These are phyloP conservation scores for Clarias magur DNA, from an alignment of 2,113 vertebrate species.

Conservation along the genomic window DNA sequence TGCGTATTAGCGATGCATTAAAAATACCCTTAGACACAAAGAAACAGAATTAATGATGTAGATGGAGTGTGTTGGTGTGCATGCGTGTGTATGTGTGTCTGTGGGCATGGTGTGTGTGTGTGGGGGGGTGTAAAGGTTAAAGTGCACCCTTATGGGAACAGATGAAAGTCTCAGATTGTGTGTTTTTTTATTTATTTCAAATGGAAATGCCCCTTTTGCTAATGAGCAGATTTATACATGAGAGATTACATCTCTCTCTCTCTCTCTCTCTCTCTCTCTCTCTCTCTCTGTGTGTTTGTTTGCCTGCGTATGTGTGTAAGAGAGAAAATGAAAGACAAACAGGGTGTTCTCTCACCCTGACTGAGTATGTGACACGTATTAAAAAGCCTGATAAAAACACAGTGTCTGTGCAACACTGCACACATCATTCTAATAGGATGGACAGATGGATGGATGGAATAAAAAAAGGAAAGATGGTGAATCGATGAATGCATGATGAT, in stretches of 20 bases:
- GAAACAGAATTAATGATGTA: not conserved
- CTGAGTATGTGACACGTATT: not conserved
- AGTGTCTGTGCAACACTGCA: not conserved
- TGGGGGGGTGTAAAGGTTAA: not conserved
- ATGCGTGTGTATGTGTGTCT: not conserved
- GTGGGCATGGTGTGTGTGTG: not conserved
- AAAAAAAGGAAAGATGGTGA: not conserved
- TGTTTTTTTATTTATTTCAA: not conserved
- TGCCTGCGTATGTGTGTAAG: not conserved
- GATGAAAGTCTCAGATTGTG: not conserved
- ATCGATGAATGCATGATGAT: not conserved
- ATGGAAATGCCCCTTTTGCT: not conserved
- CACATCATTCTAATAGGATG: not conserved
- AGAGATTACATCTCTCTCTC: not conserved
- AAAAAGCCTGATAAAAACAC: conserved; percentile 1
- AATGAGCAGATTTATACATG: conserved; percentile 22
- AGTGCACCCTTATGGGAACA: not conserved
- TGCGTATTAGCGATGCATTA: not conserved
- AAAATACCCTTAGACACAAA: not conserved
- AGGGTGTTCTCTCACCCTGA: conserved; percentile 8
- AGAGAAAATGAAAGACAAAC: conserved; percentile 12
- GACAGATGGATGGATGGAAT: not conserved
- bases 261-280: no score
- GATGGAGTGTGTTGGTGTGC: not conserved
- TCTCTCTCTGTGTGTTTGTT: not conserved